Evolutionary conservation across 2,797 vertebrate species (phyloP).

Genomic region (Saguinus oedipus): DNA sequence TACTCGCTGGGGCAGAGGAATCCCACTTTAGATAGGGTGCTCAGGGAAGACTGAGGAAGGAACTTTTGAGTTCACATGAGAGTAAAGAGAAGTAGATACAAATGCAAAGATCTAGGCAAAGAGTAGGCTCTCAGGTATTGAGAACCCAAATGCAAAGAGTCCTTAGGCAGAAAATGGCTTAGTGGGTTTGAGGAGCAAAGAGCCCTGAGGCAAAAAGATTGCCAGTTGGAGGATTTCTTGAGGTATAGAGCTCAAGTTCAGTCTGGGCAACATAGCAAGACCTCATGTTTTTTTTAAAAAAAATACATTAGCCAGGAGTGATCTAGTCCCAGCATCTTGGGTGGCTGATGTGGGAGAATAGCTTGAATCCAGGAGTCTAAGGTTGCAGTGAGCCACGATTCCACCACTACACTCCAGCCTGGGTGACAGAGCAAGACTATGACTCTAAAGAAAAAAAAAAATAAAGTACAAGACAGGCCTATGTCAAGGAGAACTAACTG

Average conservation of each 20-base stretch:
- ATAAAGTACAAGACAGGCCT: background rate
- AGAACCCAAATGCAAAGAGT: background rate
- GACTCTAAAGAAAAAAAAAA: background rate
- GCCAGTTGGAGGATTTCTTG: background rate
- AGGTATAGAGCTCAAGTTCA: background rate
- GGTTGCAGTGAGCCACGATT: background rate
- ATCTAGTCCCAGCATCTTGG: background rate
- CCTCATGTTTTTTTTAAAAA: background rate
- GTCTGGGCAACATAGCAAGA: background rate
- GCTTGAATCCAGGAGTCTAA: background rate
- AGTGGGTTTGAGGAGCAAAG: background rate
- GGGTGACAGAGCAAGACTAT: background rate
- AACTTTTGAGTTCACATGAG: background rate
- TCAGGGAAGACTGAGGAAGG: background rate
- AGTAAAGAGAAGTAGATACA: background rate
- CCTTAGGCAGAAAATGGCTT: background rate
- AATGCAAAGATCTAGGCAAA: background rate
- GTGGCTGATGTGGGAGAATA: background rate
- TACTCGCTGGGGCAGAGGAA: background rate
- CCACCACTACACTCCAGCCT: background rate
- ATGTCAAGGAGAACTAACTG: background rate
- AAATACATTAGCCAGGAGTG: background rate
- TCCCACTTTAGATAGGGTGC: background rate
- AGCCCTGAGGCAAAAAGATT: background rate
- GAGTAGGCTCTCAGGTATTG: background rate